phyloP scores from a whole-genome alignment of 2,888 invertebrate genomes.

The Bellardia bayeri region DNA sequence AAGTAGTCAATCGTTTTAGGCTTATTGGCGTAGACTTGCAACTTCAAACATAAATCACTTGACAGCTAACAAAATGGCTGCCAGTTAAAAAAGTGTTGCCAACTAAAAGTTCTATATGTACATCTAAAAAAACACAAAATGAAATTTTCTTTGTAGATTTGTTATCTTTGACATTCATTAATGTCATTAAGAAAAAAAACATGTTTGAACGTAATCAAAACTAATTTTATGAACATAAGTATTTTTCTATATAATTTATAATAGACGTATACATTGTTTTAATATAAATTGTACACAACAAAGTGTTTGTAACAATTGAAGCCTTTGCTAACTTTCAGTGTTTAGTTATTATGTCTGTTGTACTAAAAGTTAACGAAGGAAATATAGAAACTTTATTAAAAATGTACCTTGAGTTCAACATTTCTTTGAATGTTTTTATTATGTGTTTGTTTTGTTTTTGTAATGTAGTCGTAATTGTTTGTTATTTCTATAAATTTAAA shows the following conservation, averaged over 20 bases:
- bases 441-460: not conserved
- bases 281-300: not conserved
- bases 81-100: too few species aligned
- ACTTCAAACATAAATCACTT: too few species aligned
- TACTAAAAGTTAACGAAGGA: not conserved
- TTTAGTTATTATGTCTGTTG: not conserved
- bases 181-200: not conserved
- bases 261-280: not conserved
- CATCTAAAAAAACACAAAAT: not conserved
- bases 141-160: not conserved
- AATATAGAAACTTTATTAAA: slow-evolving; percentile 24
- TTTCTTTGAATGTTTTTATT: slow-evolving; percentile 33
- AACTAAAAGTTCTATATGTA: too few species aligned
- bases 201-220: not conserved
- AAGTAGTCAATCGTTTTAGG: too few species aligned
- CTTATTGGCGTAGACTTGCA: too few species aligned
- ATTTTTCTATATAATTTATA: not conserved
- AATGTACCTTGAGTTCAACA: slow-evolving; percentile 63
- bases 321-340: not conserved
- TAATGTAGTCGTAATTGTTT: slow-evolving; percentile 14
- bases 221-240: not conserved
- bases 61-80: too few species aligned
- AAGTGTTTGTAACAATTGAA: not conserved
- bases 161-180: slow-evolving; percentile 7
- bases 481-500: slow-evolving; percentile 45